Evolutionary conservation across 2,888 invertebrate genomes (phyloP).

Genomic region (Frankliniella intonsa): DNA sequence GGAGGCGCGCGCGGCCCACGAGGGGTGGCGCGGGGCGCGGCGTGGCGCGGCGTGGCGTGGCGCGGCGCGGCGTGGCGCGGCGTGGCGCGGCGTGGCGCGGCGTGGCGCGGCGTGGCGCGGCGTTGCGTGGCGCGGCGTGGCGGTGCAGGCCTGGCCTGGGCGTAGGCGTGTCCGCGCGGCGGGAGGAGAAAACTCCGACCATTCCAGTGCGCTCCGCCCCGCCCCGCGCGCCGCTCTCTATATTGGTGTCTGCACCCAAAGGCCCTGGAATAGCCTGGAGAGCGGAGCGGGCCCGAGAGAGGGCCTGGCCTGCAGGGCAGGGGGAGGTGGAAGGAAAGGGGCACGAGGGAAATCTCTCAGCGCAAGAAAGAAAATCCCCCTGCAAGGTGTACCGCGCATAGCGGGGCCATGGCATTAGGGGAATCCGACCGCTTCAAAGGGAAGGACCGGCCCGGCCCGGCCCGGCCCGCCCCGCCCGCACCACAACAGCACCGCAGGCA

Average conservation of each 20-base stretch:
- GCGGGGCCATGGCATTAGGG: no score
- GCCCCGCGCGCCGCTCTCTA: no score
- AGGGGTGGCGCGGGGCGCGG: background rate
- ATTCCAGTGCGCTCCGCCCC: background rate
- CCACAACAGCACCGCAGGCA: no score
- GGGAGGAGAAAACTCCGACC: background rate
- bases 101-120: background rate
- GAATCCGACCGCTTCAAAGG: no score
- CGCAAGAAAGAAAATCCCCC: no score
- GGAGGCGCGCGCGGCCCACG: background rate
- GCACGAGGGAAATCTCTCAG: no score
- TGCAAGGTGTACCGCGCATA: background rate
- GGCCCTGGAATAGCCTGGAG: no score
- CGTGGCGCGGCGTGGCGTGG: no score
- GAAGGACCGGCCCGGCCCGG: no score
- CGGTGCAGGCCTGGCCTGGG: background rate
- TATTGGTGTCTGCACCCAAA: no score
- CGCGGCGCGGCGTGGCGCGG: background rate
- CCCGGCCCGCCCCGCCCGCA: no score
- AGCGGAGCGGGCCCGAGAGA: background rate
- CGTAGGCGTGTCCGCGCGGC: background rate
- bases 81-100: background rate
- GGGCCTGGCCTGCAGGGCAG: background rate
- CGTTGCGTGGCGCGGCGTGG: background rate
- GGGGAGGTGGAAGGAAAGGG: background rate